A percentile compares a stretch with the other conserved stretches of the same genome.
phyloP scores from a whole-genome alignment of 2,797 vertebrate genomes.

The Potorous gilbertii region DNA sequence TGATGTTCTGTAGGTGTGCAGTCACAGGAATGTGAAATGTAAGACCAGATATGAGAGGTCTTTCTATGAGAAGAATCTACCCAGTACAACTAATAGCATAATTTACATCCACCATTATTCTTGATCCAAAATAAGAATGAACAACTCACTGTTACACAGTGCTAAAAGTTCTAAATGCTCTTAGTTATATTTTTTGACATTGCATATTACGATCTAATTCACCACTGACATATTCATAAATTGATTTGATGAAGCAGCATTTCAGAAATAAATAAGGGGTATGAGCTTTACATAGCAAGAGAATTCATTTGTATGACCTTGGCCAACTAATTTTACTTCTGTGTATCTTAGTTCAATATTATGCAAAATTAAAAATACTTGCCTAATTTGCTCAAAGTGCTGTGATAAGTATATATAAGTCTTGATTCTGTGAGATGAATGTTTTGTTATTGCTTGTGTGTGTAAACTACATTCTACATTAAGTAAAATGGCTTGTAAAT shows the following conservation, averaged over 20 bases:
- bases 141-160: not conserved
- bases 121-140: not conserved
- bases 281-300: not conserved
- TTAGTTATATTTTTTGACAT: not conserved
- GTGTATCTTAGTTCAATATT: not conserved
- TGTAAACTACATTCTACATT: not conserved
- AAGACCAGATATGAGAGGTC: not conserved
- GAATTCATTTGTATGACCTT: not conserved
- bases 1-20: not conserved
- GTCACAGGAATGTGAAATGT: not conserved
- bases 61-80: no score
- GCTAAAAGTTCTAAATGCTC: not conserved
- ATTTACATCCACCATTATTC: not conserved
- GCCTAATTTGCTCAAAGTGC: not conserved
- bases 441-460: not conserved
- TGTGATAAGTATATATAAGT: not conserved
- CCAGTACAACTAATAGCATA: not conserved
- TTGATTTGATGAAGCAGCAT: not conserved
- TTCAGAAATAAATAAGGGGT: not conserved
- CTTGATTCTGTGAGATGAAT: not conserved
- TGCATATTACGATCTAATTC: not conserved
- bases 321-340: not conserved
- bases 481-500: not conserved
- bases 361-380: not conserved
- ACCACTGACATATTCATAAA: not conserved